Base-by-base conservation (phyloP, 1,140 invertebrate species). In the Rhyzopertha dominica region DNA sequence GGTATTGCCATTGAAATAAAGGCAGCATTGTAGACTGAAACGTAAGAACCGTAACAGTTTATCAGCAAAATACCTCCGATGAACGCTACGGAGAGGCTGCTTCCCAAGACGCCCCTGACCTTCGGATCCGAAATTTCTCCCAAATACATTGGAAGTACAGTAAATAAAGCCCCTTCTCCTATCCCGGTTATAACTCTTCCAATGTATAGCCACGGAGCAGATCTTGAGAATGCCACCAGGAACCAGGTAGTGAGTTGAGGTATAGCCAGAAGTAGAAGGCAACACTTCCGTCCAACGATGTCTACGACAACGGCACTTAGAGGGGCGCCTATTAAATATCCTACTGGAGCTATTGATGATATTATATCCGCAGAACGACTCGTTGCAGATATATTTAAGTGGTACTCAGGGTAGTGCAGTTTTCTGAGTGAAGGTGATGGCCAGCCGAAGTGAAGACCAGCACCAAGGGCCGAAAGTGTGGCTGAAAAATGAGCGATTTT, bases 51-150 rank as follows among this genome's bases (percentile, higher is more conserved):
- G 41, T 84, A 73, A 28, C 77, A 67, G 61, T 82, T 85, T 20
- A 80, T 80, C 2, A 81, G 67, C 28, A 87, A 65, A 43, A 81
- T 82, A 5, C 86, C 86, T 4, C 83, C 31, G 34, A 68, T 67
- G 3, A 40, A 25, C 3, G 59, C 49, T 7, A 65, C 49, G 10
- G 58, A 47, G 8, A 62, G 54, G 20, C 49, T 61, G 1, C 58
- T 49, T 4, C 59, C 49, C 2, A 65, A 37, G 34, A 61, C 56
- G 44, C 62, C 63, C 41, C 63, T 47, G 5, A 86, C 77, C 44
- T 78, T 73, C 48, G 78, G 67, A 43, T 82, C 75, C 17, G 84
- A 72, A 28, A 87, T 74, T 71, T 84, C 80, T 39, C 78, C 75
- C 24, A 84, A 67, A 56, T 79, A 83, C 62, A 84, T 76, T 0